Evolutionary conservation across 2,888 invertebrate genomes (phyloP).

Genomic region (Selenia dentaria): DNA sequence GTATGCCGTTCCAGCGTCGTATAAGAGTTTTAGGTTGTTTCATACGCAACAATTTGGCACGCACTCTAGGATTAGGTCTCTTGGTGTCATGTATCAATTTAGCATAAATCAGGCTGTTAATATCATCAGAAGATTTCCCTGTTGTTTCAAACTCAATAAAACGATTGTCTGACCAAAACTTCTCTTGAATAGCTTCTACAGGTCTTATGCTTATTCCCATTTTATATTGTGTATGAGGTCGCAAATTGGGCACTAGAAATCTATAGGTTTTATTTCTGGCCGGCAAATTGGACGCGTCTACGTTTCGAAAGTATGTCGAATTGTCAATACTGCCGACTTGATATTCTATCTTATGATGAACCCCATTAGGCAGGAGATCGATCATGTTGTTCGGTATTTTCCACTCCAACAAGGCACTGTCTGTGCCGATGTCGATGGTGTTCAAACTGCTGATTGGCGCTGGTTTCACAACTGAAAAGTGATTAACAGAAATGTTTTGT

Average conservation of each 20-base stretch:
- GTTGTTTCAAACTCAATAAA: constrained; percentile 79
- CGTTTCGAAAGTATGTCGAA: constrained; percentile 62
- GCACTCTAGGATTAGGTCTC: constrained; percentile 90
- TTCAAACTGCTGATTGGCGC: constrained; percentile 54
- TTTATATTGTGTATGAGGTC: constrained; percentile 88
- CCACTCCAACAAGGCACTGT: constrained; percentile 67
- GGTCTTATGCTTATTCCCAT: constrained; percentile 88
- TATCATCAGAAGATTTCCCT: constrained; percentile 69
- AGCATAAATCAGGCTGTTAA: constrained; percentile 86
- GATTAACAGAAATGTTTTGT: constrained; percentile 83
- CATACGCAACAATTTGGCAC: constrained; percentile 84
- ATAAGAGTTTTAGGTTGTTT: not conserved
- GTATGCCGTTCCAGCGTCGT: not conserved
- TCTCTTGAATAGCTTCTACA: constrained; percentile 72
- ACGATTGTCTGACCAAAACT: constrained; percentile 86
- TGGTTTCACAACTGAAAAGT: constrained; percentile 77
- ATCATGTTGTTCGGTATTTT: constrained; percentile 59
- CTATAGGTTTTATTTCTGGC: constrained; percentile 61
- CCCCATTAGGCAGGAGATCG: constrained; percentile 57
- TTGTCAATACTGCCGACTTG: constrained; percentile 74
- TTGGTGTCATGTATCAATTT: constrained; percentile 90
- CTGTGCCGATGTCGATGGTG: constrained; percentile 49
- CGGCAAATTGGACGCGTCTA: constrained; percentile 58
- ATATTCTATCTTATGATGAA: constrained; percentile 73
- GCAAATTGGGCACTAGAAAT: constrained; percentile 79